Conservation (phyloP, 2,113 vertebrate species). For the Corydoras maculifer region DNA sequence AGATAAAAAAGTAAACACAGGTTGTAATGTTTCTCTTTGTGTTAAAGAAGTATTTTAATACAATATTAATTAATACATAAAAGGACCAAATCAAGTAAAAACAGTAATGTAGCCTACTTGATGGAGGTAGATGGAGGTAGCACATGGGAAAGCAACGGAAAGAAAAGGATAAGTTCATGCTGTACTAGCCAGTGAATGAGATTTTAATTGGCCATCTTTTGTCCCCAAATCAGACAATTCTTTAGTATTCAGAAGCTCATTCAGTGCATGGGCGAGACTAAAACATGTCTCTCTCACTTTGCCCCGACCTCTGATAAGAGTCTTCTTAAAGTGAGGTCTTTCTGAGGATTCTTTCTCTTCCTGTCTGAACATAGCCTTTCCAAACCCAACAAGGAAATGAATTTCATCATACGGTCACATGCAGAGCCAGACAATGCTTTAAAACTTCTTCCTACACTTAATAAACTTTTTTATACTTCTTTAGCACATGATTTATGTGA, state of each 20-base stretch:
- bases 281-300: constrained; percentile 26
- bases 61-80: constrained; percentile 3
- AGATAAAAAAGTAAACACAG: too few relatives aligned
- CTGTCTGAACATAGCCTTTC: constrained; percentile 32
- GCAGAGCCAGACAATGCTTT: too few relatives aligned
- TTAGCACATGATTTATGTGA: too few relatives aligned
- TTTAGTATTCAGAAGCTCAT: constrained; percentile 34
- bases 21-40: too few relatives aligned
- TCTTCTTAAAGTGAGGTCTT: constrained; percentile 29
- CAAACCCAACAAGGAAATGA: constrained; percentile 21
- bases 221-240: constrained; percentile 45
- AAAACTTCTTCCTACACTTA: too few relatives aligned
- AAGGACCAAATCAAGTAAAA: background rate
- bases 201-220: constrained; percentile 47
- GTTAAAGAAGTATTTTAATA: constrained; percentile 24
- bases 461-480: too few relatives aligned
- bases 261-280: constrained; percentile 36
- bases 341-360: constrained; percentile 23
- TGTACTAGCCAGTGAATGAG: constrained; percentile 22
- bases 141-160: constrained; percentile 11
- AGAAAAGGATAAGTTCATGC: constrained; percentile 24
- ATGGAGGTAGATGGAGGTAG: background rate
- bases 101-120: too few relatives aligned
- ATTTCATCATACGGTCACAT: constrained; percentile 13
- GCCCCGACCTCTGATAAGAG: constrained; percentile 27